Evolutionary conservation across 2,113 vertebrate genomes (phyloP).

Genomic region (Progne subis): DNA sequence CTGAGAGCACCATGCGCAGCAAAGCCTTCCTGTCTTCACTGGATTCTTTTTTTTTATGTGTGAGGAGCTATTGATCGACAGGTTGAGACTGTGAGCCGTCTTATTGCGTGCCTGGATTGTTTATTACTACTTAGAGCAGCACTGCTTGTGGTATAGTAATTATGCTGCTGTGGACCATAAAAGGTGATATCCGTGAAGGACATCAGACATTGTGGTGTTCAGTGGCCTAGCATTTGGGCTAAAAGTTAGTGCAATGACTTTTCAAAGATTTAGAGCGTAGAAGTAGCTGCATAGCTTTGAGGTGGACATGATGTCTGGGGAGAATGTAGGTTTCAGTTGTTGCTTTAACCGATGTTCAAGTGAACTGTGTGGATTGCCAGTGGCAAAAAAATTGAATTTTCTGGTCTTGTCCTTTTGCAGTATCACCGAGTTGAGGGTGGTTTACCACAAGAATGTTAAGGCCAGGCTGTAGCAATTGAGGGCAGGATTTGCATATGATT

Average conservation of each 20-base stretch:
- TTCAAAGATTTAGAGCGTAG: background rate
- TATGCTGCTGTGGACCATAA: background rate
- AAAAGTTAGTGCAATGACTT: background rate
- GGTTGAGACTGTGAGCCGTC: background rate
- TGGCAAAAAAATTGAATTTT: background rate
- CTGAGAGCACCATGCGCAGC: background rate
- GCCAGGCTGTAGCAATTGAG: background rate
- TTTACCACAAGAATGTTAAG: background rate
- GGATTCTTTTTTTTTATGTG: background rate
- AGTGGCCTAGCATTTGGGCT: background rate
- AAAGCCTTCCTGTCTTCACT: background rate
- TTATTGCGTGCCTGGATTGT: background rate
- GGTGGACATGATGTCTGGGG: background rate
- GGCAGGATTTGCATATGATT: background rate
- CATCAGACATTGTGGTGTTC: background rate
- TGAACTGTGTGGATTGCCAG: background rate
- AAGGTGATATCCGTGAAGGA: background rate
- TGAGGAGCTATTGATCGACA: background rate
- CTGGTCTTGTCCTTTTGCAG: background rate
- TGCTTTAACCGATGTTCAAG: background rate
- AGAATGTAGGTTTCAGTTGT: accelerated
- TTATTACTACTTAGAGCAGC: background rate
- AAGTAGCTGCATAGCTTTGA: background rate
- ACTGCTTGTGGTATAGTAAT: background rate
- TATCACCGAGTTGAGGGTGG: background rate